Percentiles rank a stretch among this genome's conserved stretches.
Evolutionary conservation across 37 sponge, comb jelly and placozoan genomes (phyloP).

Genomic region (Chondrosia reniformis): DNA sequence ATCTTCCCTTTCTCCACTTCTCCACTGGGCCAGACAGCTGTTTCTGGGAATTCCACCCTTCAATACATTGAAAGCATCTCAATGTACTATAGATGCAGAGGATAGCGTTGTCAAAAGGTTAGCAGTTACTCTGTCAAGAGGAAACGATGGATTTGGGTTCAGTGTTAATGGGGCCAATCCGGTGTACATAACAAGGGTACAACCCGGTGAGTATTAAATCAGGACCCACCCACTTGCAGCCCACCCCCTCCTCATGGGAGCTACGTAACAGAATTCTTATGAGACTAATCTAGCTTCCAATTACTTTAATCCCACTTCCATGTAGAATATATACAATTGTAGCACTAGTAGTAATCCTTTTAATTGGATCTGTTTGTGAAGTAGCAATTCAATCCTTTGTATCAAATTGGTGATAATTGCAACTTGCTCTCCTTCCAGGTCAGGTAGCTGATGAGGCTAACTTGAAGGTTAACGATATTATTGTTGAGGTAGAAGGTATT

Average conservation of each 20-base stretch:
- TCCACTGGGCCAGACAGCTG: too few relatives aligned
- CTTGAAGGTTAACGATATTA: conserved; percentile 36
- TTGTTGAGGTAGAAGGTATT: conserved; percentile 49
- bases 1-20: too few relatives aligned
- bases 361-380: background rate
- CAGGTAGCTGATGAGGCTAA: conserved; percentile 39
- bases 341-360: too few relatives aligned
- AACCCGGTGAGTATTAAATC: conserved; percentile 22
- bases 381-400: too few relatives aligned
- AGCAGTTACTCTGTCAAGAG: conserved; percentile 39
- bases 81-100: too few relatives aligned
- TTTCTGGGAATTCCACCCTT: too few relatives aligned
- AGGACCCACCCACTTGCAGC: background rate
- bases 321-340: too few relatives aligned
- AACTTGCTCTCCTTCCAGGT: conserved; percentile 37
- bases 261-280: too few relatives aligned
- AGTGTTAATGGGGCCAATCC: conserved; percentile 47
- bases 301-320: too few relatives aligned
- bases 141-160: conserved; percentile 64
- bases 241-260: background rate
- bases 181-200: conserved; percentile 44
- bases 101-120: background rate
- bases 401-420: too few relatives aligned
- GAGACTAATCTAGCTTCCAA: too few relatives aligned
- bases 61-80: too few relatives aligned